Percentiles rank a stretch among this genome's conserved stretches.
phyloP scores from a whole-genome alignment of 2,888 invertebrate species.

The Beris chalybata region DNA sequence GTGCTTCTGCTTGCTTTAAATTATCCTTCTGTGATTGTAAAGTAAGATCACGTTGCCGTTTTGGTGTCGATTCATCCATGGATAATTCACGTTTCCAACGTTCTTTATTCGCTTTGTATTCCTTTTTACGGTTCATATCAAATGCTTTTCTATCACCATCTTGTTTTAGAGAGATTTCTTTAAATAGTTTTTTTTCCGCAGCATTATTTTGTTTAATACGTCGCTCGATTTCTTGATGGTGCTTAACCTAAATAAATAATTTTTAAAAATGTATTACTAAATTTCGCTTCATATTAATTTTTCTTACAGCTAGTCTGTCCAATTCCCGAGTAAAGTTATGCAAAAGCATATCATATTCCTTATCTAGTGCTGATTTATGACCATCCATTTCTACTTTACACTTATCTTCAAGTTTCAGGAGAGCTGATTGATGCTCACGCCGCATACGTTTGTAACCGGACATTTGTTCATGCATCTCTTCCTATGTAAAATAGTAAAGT shows the following conservation, averaged over 20 bases:
- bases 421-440: slow-evolving; percentile 93
- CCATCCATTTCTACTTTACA: slow-evolving; percentile 97
- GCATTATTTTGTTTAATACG: slow-evolving; percentile 84
- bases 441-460: slow-evolving; percentile 98
- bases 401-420: slow-evolving; percentile 90
- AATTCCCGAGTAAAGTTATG: slow-evolving; percentile 91
- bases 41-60: slow-evolving; percentile 86
- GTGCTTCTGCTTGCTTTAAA: slow-evolving; percentile 86
- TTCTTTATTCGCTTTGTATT: slow-evolving; percentile 96
- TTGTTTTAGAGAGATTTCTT: slow-evolving; percentile 86
- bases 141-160: slow-evolving; percentile 91
- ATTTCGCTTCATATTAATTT: background rate
- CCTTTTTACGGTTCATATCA: slow-evolving; percentile 90
- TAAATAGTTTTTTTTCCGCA: slow-evolving; percentile 89
- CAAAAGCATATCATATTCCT: slow-evolving; percentile 92
- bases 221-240: slow-evolving; percentile 76
- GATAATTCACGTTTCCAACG: slow-evolving; percentile 92
- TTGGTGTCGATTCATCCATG: slow-evolving; percentile 89
- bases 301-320: slow-evolving; percentile 74
- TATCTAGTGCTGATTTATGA: slow-evolving; percentile 91
- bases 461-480: slow-evolving; percentile 99
- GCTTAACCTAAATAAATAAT: slow-evolving; percentile 61
- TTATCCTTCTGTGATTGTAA: slow-evolving; percentile 90
- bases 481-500: slow-evolving; percentile 49
- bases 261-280: slow-evolving; percentile 6